Conservation (phyloP, 2,113 vertebrate species). For the Phaethon lepturus region DNA sequence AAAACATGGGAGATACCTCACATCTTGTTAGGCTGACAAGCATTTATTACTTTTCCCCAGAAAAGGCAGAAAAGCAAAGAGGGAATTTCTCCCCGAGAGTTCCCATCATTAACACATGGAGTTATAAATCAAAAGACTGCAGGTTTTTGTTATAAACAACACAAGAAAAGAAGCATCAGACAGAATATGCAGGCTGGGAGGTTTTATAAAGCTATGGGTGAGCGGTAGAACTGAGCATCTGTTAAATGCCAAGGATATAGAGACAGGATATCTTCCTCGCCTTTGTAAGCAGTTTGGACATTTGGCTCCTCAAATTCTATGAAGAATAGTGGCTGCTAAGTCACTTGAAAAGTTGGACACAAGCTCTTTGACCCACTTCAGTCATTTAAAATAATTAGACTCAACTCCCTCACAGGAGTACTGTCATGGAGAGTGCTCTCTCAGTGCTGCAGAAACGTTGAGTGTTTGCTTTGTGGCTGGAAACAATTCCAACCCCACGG, state of each 20-base stretch:
- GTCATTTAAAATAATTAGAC: not conserved
- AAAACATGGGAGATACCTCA: not conserved
- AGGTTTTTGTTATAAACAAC: not conserved
- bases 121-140: constrained; percentile 1
- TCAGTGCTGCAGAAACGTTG: not conserved
- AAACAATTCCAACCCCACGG: not conserved
- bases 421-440: not conserved
- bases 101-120: not conserved
- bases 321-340: not conserved
- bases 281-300: not conserved
- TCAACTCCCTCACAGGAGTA: not conserved
- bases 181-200: not conserved
- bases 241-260: not conserved
- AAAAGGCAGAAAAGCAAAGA: not conserved
- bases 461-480: not conserved
- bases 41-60: not conserved
- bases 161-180: not conserved
- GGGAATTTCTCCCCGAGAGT: not conserved
- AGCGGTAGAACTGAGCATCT: not conserved
- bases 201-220: not conserved
- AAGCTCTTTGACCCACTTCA: not conserved
- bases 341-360: not conserved
- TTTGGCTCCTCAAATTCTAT: not conserved
- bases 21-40: not conserved
- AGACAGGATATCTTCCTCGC: not conserved